A percentile compares a stretch with the other conserved stretches of the same genome.
Conservation (phyloP, 2,888 invertebrate genomes). For the Polyploca ridens region DNA sequence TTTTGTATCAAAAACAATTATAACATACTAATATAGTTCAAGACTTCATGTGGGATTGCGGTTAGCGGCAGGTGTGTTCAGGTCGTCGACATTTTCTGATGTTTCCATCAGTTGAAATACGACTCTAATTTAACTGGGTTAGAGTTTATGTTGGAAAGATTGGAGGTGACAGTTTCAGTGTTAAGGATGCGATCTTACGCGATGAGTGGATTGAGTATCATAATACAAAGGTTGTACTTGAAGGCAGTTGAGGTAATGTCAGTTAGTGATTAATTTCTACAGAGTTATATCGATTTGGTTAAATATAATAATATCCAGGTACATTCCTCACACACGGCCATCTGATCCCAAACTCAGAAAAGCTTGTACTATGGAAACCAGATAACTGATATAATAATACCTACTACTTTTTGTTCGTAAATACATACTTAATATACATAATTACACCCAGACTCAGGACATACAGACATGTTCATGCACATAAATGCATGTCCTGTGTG, state of each 20-base stretch:
- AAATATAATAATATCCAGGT: too few relatives aligned
- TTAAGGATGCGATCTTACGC: conserved; percentile 44
- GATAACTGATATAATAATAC: too few relatives aligned
- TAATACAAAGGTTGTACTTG: conserved; percentile 27
- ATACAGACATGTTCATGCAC: too few relatives aligned
- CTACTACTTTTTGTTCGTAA: too few relatives aligned
- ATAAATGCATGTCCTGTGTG: too few relatives aligned
- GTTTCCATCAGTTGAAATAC: conserved; percentile 20
- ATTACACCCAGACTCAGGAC: too few relatives aligned
- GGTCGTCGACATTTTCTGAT: conserved; percentile 68
- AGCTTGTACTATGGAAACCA: too few relatives aligned
- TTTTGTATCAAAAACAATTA: conserved; percentile 37
- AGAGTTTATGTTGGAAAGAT: conserved; percentile 24
- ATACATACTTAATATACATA: too few relatives aligned
- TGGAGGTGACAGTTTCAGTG: conserved; percentile 30
- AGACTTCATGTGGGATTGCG: conserved; percentile 59
- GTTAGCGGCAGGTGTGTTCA: conserved; percentile 64
- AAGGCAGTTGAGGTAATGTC: conserved; percentile 4
- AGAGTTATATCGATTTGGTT: too few relatives aligned
- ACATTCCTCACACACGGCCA: too few relatives aligned
- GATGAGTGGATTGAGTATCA: conserved; percentile 41
- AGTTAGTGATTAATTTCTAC: not conserved
- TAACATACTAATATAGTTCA: conserved; percentile 44
- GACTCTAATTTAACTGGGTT: conserved; percentile 14
- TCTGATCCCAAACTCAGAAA: too few relatives aligned